Evolutionary conservation across 2,888 invertebrate species (phyloP).

Genomic region (Steinernema hermaphroditum): DNA sequence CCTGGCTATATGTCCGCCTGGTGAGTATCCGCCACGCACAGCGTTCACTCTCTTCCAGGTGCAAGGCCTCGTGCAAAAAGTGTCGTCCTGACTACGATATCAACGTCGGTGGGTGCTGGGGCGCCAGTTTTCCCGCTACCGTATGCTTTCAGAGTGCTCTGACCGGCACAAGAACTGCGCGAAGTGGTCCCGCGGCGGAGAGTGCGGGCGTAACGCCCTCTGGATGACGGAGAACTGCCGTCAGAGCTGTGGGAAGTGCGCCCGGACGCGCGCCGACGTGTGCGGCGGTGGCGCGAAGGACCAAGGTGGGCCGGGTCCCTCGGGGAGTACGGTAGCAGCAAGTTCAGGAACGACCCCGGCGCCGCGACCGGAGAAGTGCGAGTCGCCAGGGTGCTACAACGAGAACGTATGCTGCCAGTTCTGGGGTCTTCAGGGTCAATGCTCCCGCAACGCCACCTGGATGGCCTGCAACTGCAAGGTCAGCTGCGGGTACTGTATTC

Average conservation of each 20-base stretch:
- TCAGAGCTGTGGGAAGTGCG: constrained; percentile 53
- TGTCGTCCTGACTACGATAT: constrained; percentile 46
- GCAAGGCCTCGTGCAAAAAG: constrained; percentile 55
- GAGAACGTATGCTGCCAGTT: constrained; percentile 60
- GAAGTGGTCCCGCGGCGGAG: constrained; percentile 52
- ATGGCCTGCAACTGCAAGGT: constrained; percentile 65
- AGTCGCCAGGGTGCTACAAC: constrained; percentile 60
- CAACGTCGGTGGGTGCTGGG: not conserved
- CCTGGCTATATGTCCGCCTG: constrained; percentile 57
- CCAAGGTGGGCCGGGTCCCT: not conserved
- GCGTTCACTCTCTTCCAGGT: constrained; percentile 43
- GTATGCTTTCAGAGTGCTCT: constrained; percentile 49
- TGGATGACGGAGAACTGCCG: constrained; percentile 65
- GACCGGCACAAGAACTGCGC: constrained; percentile 59
- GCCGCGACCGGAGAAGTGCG: constrained; percentile 42
- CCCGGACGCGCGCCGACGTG: constrained; percentile 46
- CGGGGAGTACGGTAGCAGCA: no score
- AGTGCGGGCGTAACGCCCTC: constrained; percentile 54
- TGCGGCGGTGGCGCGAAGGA: constrained; percentile 44
- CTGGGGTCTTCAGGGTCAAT: constrained; percentile 55
- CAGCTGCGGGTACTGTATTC: constrained; percentile 62
- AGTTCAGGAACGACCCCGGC: constrained; percentile 24
- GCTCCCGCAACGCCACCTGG: constrained; percentile 50
- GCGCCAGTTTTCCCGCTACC: not conserved
- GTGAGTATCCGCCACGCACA: constrained; percentile 18